A percentile compares a stretch with the other conserved stretches of the same genome.
Evolutionary conservation across 35 echinoderm and acorn worm species (phyloP).

Genomic region (Stichopus chloronotus): DNA sequence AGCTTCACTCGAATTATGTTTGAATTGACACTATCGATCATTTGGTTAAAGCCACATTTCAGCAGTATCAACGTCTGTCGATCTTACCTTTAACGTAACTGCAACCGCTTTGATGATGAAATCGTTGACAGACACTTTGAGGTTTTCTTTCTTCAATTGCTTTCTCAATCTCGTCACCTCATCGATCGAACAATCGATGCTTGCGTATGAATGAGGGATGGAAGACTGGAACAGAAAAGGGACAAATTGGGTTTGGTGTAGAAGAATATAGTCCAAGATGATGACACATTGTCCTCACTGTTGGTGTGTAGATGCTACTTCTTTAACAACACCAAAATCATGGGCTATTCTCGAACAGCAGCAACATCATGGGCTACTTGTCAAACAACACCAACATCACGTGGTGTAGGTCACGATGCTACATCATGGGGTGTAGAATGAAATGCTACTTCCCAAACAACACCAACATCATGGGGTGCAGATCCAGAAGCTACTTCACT

Average conservation of each 20-base stretch:
- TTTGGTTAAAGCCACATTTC: too few relatives aligned
- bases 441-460: too few relatives aligned
- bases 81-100: constrained; percentile 74
- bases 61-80: neutral
- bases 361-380: too few relatives aligned
- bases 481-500: too few relatives aligned
- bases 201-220: constrained; percentile 83
- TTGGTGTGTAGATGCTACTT: neutral
- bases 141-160: constrained; percentile 77
- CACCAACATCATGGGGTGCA: too few relatives aligned
- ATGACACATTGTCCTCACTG: neutral
- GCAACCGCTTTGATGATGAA: constrained; percentile 98
- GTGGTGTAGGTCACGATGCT: too few relatives aligned
- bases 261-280: neutral
- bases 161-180: constrained; percentile 78
- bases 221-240: constrained; percentile 64
- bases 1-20: too few relatives aligned
- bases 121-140: constrained; percentile 97
- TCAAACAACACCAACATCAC: too few relatives aligned
- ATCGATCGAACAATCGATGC: constrained; percentile 78
- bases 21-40: too few relatives aligned
- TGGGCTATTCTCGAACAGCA: too few relatives aligned
- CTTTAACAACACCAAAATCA: neutral
- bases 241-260: neutral
- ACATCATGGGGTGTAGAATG: too few relatives aligned